Conservation (phyloP, 37 sponge, comb jelly and placozoan species). For the Aplysina aerophoba region DNA sequence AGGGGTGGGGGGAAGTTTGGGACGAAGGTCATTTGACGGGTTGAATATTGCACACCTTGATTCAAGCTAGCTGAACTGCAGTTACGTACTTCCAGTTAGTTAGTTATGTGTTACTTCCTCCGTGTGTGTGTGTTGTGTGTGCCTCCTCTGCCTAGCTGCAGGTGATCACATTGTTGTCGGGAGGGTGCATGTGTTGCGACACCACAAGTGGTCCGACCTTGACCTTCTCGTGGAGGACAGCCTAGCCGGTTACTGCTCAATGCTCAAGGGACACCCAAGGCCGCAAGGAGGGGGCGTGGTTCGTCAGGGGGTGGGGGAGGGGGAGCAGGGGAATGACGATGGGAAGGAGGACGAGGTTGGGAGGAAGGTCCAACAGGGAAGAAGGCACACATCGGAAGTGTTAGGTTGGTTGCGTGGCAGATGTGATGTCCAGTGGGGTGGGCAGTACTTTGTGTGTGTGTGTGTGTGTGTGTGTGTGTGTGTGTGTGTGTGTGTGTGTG, state of each 20-base stretch:
- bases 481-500: no score
- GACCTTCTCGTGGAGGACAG: constrained; percentile 50
- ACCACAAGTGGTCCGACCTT: constrained; percentile 47
- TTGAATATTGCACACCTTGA: no score
- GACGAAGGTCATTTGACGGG: no score
- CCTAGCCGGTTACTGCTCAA: constrained; percentile 38
- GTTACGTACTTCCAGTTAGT: no score
- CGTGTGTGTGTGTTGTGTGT: no score
- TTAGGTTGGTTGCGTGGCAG: not conserved
- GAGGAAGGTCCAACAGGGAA: not conserved
- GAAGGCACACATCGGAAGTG: constrained; percentile 1
- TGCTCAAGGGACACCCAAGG: constrained; percentile 23
- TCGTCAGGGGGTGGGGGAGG: not conserved
- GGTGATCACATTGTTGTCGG: constrained; percentile 22
- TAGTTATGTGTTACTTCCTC: no score
- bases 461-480: not conserved
- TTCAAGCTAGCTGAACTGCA: no score
- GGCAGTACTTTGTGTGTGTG: not conserved
- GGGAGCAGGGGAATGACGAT: not conserved
- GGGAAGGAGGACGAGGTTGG: constrained; percentile 3
- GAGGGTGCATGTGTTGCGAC: constrained; percentile 19
- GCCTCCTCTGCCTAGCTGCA: no score
- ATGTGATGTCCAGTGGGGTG: not conserved
- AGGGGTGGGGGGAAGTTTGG: no score
- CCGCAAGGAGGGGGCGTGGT: not conserved